These are phyloP conservation scores for Oegoconia quadripuncta DNA, from an alignment of 2,888 invertebrate species.

Conservation along the genomic window DNA sequence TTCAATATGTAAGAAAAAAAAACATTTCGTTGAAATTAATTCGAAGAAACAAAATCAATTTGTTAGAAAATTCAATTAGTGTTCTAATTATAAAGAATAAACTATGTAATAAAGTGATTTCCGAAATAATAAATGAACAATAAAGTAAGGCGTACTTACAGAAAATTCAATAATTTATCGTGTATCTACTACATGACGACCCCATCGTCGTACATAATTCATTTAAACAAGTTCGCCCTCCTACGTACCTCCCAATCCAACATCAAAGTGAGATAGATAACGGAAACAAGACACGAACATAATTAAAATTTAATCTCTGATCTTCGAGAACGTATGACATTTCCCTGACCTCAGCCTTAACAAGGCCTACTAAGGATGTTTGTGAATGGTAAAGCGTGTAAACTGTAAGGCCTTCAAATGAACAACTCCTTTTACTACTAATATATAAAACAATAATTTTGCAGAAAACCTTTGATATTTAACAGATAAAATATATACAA, in stretches of 20 bases:
- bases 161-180: neutral
- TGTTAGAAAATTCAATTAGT: too few species aligned
- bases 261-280: slow-evolving; percentile 22
- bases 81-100: too few species aligned
- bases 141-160: neutral
- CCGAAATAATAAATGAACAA: neutral
- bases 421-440: too few species aligned
- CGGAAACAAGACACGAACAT: slow-evolving; percentile 8
- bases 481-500: too few species aligned
- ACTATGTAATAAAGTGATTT: too few species aligned
- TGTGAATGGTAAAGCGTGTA: neutral
- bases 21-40: too few species aligned
- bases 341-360: neutral
- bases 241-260: slow-evolving; percentile 9
- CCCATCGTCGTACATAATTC: slow-evolving; percentile 8
- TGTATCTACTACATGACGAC: neutral
- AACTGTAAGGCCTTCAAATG: too few species aligned
- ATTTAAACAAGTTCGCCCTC: slow-evolving; percentile 4
- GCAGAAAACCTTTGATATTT: too few species aligned
- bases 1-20: too few species aligned
- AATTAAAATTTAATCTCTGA: slow-evolving; percentile 21
- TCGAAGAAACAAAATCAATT: too few species aligned
- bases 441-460: too few species aligned
- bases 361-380: neutral
- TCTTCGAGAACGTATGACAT: slow-evolving; percentile 18